Conservation (phyloP, 2,113 vertebrate genomes). For the Cavia porcellus region DNA sequence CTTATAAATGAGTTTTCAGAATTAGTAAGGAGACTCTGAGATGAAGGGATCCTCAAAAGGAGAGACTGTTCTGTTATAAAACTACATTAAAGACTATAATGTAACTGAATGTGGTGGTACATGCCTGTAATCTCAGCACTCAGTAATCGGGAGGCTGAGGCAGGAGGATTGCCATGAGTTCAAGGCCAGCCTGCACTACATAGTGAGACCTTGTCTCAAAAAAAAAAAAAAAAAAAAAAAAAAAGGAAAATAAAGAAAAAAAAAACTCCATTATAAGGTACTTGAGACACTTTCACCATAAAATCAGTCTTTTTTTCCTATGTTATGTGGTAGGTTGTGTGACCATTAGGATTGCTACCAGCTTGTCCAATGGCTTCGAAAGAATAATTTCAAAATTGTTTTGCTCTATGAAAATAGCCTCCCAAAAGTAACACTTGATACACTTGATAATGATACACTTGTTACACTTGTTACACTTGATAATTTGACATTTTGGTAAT, state of each 20-base stretch:
- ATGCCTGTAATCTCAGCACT: not conserved
- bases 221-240: too few species aligned
- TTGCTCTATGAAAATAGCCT: slow-evolving; percentile 69
- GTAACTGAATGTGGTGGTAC: not conserved
- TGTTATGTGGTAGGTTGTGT: not conserved
- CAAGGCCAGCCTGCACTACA: too few species aligned
- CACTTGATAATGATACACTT: too few species aligned
- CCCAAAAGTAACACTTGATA: too few species aligned
- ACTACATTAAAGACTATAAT: not conserved
- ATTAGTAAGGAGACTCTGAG: not conserved
- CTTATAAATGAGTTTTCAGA: slow-evolving; percentile 50
- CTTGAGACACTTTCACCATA: slow-evolving; percentile 45
- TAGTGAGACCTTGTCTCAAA: not conserved
- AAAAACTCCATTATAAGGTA: not conserved
- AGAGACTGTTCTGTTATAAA: slow-evolving; percentile 30
- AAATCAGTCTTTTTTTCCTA: not conserved
- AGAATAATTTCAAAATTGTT: slow-evolving; percentile 68
- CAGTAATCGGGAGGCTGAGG: too few species aligned
- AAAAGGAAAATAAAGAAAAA: too few species aligned
- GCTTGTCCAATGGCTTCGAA: slow-evolving; percentile 26
- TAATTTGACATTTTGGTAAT: slow-evolving; percentile 61
- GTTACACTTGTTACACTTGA: slow-evolving; percentile 51
- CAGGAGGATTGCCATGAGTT: too few species aligned
- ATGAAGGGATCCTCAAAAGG: not conserved
- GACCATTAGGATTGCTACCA: slow-evolving; percentile 24